Base-by-base conservation (phyloP, 1,140 invertebrate genomes). In the Chironomus striatipennis region DNA sequence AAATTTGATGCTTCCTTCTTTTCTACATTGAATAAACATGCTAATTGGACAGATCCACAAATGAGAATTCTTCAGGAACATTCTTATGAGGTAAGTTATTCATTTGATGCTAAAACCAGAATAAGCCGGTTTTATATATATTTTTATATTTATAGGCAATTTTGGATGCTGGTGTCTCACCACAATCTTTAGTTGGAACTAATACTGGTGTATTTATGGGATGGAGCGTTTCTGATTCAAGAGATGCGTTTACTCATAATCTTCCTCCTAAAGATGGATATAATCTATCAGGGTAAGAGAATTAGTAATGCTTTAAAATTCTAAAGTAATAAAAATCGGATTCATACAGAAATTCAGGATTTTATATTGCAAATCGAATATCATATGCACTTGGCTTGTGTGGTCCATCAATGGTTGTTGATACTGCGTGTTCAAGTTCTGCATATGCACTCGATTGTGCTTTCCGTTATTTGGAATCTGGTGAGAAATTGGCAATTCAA, bases 381-480 rank as follows among this genome's bases (percentile, higher is more conserved):
- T 96, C 93, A 0, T 90, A 91, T 77, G 90, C 87, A 85, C 79
- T 92, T 0, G 88, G 89, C 64, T 80, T 88, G 0, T 87, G 85
- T 75, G 90, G 90, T 73, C 94, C 94, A 0, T 94, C 93, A 74
- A 94, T 91, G 80, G 87, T 90, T 0, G 87, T 95, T 7, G 95
- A 98, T 81, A 93, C 94, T 6, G 95, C 95, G 8, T 98, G 95
- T 81, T 95, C 93, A n/a, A 96, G 94, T 12, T 94, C 93, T 77
- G 82, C 96, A 10, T 88, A 91, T 77, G 94, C 94, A 0, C 78
- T 97, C 42, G 90, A 95, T 79, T 88, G 94, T 75, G 95, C 94
- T 15, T 90, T 92, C 78, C 86, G 75, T 17, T 17, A 74, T 21
- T 15, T 74, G 10, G 43, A 47, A 20, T 84, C 85, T 20, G 93